A percentile compares a stretch with the other conserved stretches of the same genome.
phyloP scores from a whole-genome alignment of 2,888 invertebrate genomes.

The Zelleria hepariella region DNA sequence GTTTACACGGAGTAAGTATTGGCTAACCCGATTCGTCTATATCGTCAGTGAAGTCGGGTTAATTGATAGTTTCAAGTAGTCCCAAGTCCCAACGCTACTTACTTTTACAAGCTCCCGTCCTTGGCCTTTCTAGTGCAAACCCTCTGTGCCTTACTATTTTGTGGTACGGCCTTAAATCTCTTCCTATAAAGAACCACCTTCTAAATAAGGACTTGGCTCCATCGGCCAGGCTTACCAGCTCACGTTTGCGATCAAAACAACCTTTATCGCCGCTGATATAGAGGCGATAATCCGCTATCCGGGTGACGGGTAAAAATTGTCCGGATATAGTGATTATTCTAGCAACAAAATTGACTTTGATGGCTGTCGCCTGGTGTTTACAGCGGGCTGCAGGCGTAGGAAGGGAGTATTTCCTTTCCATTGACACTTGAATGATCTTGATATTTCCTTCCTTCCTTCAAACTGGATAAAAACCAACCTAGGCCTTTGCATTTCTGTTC shows the following conservation, averaged over 20 bases:
- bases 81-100: too few species aligned
- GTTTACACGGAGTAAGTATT: too few species aligned
- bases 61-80: too few species aligned
- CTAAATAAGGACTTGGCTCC: not conserved
- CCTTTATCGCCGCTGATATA: not conserved
- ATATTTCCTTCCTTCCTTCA: not conserved
- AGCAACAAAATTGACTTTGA: conserved; percentile 3
- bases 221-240: not conserved
- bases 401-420: not conserved
- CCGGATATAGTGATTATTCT: not conserved
- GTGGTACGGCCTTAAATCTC: not conserved
- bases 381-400: too few species aligned
- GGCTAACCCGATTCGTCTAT: too few species aligned
- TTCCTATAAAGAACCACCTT: not conserved
- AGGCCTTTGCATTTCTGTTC: too few species aligned
- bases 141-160: not conserved
- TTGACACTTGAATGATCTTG: not conserved
- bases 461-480: too few species aligned
- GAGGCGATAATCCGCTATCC: not conserved
- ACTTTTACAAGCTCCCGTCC: too few species aligned
- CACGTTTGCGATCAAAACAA: not conserved
- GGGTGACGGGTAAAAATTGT: not conserved
- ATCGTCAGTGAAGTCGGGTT: too few species aligned
- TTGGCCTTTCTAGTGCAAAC: too few species aligned
- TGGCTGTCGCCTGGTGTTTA: not conserved